Evolutionary conservation across 2,797 vertebrate species (phyloP), one percentile per base, ranked within the genome.

Genomic region (Eulemur coronatus): DNA sequence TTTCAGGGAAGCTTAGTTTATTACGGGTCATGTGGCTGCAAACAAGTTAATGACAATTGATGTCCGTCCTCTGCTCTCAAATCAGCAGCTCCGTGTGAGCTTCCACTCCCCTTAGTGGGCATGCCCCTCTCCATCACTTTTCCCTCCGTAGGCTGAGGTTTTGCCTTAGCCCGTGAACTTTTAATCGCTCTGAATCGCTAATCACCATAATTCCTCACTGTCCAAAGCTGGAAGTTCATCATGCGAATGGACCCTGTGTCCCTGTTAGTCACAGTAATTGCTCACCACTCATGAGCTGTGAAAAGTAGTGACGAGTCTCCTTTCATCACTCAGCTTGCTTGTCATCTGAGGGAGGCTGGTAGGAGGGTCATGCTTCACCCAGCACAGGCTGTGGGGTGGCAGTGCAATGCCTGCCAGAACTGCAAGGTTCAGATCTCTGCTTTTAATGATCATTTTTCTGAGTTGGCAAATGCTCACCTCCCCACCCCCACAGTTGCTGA

Each of bases 41-140:
- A 95, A 93, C 93, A 98, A 97, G 96, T 98, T 98, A 98, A 98
- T 98, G 98, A 97, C 97, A 97, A 97, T 96, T 97, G 97, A 97
- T 98, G 96, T 96, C 35, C 10, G 7, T 91, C 93, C 65, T 96
- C 94, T 98, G 97, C 97, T 97, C 94, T 84, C 11, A 0, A 2
- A 75, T 96, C 50, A 92, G 93, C 86, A 86, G 82, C 95, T 96
- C n/a, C 93, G 95, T 91, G 79, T 97, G 96, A 95, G 79, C 89
- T 73, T 96, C 79, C 50, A 93, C 82, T 73, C 88, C 87, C 90
- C 65, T 95, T 86, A 84, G 57, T 97, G 97, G 92, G 95, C 92
- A 72, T 22, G 9, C 95, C 91, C 95, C 87, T 91, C 92, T 98
- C 98, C 88, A 97, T 98, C 97, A 98, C 95, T 95, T 48, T 93